Conservation (phyloP, 2,113 vertebrate species). For the Protobothrops mucrosquamatus region DNA sequence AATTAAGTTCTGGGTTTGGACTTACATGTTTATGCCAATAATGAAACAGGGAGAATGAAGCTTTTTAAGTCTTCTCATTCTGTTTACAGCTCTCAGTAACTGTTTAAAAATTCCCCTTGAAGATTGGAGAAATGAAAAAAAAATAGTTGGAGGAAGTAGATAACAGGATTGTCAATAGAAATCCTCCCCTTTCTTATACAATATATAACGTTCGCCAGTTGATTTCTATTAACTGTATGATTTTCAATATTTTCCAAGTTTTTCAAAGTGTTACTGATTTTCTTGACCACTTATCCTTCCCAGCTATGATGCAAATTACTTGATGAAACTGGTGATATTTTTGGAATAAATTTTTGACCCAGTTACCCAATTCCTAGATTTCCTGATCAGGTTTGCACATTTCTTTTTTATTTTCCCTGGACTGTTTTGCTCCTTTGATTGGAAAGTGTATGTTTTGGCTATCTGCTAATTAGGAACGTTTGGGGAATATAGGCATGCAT, state of each 20-base stretch:
- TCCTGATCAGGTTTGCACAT: background rate
- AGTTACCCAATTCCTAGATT: background rate
- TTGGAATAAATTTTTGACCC: background rate
- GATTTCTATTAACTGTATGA: background rate
- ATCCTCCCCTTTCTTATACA: background rate
- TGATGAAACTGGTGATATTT: background rate
- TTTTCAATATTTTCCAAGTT: background rate
- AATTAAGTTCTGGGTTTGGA: background rate
- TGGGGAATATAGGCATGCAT: conserved; percentile 37
- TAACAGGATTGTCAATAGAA: background rate
- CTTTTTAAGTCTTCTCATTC: no score
- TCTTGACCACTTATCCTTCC: background rate
- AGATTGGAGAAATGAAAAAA: background rate
- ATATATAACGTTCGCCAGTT: background rate
- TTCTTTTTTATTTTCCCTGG: background rate
- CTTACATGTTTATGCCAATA: background rate
- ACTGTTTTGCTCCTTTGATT: background rate
- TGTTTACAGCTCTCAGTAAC: background rate
- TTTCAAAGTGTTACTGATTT: background rate
- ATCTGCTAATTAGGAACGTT: background rate
- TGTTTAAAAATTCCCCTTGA: background rate
- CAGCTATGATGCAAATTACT: background rate
- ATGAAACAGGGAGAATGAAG: background rate
- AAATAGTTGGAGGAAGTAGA: background rate
- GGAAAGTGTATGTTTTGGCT: background rate